Evolutionary conservation across 2,797 vertebrate species (phyloP).

Genomic region (Myioborus melanocephalus): DNA sequence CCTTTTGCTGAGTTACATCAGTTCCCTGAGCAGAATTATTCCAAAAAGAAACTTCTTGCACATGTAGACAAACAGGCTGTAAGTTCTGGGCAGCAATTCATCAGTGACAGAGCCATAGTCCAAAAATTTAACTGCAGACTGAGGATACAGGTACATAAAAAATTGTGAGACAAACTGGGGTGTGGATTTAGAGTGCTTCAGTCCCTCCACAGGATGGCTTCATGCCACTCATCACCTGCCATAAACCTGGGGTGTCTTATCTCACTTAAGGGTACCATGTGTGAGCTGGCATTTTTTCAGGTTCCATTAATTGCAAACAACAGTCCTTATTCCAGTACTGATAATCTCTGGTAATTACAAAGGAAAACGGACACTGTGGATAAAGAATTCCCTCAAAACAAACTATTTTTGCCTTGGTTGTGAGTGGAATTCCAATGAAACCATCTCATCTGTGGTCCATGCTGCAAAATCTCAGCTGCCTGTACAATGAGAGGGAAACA

Average conservation of each 20-base stretch:
- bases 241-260: neutral
- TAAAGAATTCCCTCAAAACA: neutral
- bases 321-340: neutral
- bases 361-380: neutral
- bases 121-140: neutral
- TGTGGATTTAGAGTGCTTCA: neutral
- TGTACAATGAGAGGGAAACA: neutral
- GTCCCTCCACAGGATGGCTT: neutral
- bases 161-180: neutral
- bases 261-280: fast-evolving
- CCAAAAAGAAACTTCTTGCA: neutral
- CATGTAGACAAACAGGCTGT: neutral
- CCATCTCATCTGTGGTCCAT: neutral
- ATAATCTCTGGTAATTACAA: neutral
- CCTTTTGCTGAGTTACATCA: neutral
- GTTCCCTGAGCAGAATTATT: neutral
- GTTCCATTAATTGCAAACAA: fast-evolving
- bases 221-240: neutral
- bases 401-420: neutral
- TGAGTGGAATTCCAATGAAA: neutral
- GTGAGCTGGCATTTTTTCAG: neutral
- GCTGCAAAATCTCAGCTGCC: neutral
- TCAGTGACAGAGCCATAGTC: neutral
- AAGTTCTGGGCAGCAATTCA: neutral
- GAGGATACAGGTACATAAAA: neutral